Evolutionary conservation across 2,797 vertebrate genomes (phyloP), one percentile per base, ranked within the genome.

Genomic region (Onychomys torridus): DNA sequence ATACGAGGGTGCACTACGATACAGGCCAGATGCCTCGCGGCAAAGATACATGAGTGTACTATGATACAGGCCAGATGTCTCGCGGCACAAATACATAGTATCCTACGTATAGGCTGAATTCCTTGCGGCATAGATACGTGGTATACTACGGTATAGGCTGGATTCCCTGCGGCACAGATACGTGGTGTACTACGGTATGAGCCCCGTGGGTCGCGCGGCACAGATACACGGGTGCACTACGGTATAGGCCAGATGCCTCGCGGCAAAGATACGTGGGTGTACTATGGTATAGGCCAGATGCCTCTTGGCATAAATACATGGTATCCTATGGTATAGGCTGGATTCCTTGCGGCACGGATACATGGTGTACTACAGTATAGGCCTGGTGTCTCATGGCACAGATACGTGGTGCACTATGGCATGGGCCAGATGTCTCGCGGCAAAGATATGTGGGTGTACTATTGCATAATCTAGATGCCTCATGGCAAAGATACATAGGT

Each of bases 351-450:
- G 2, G 13, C 57, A 61, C 13, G 40, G 14, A 61, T 40, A 59
- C 23, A 27, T 10, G 23, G 3, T 40, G 3, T 63, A 32, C 14
- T 63, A 19, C 14, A 4, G 4, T 32, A 46, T 10, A 16, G 9
- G 37, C 16, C 40, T 5, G 14, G 11, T 43, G 13, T 23, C 5
- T 29, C 14, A 2, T 2, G 34, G 34, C 67, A n/a, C 7, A 34
- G 6, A n/a, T n/a, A n/a, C 2, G 6, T n/a, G 29, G 34, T n/a
- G 2, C 2, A 17, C 34, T n/a, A 69, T 19, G 6, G 17, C 21
- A n/a, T 69, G 37, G 16, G 3, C 34, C 16, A n/a, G n/a, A 19
- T 19, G 65, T 8, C 67, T n/a, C 25, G 11, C 9, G 32, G 83
- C 43, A 14, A 4, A 67, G 13, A 67, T 16, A n/a, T 3, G 0